Conservation (phyloP, 2,113 vertebrate genomes). For the Vidua macroura region DNA sequence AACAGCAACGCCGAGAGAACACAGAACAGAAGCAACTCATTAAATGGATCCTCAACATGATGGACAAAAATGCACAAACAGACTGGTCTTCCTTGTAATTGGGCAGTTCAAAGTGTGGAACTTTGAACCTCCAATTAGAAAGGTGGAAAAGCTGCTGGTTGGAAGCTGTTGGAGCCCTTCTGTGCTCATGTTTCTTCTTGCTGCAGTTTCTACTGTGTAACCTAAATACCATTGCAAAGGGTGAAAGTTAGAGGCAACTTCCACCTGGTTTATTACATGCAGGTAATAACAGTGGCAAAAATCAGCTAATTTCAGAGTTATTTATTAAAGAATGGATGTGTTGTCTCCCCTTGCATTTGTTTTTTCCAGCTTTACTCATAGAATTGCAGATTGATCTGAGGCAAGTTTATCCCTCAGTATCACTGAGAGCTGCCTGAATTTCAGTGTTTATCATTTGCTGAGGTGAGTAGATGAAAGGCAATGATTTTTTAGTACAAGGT, state of each 20-base stretch:
- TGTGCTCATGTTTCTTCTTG: background rate
- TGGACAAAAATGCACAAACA: background rate
- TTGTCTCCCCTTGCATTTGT: background rate
- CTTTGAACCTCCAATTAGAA: background rate
- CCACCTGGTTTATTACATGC: background rate
- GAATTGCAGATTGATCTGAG: background rate
- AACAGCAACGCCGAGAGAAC: background rate
- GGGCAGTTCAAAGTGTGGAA: background rate
- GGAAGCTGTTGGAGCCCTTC: background rate
- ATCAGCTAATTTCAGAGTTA: background rate
- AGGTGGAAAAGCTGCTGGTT: background rate
- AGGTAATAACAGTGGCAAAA: background rate
- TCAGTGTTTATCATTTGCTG: background rate
- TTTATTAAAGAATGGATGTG: background rate
- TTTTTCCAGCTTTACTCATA: background rate
- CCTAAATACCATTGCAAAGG: background rate
- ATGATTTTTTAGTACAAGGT: background rate
- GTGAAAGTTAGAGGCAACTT: background rate
- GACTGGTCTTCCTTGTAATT: background rate
- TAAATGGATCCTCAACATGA: constrained; percentile 3
- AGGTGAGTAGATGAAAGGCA: background rate
- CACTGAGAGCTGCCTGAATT: background rate
- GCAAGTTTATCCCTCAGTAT: background rate
- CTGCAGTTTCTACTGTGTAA: background rate
- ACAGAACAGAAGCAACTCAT: background rate